phyloP scores from a whole-genome alignment of 2,888 invertebrate species.

The Escarpia spicata region DNA sequence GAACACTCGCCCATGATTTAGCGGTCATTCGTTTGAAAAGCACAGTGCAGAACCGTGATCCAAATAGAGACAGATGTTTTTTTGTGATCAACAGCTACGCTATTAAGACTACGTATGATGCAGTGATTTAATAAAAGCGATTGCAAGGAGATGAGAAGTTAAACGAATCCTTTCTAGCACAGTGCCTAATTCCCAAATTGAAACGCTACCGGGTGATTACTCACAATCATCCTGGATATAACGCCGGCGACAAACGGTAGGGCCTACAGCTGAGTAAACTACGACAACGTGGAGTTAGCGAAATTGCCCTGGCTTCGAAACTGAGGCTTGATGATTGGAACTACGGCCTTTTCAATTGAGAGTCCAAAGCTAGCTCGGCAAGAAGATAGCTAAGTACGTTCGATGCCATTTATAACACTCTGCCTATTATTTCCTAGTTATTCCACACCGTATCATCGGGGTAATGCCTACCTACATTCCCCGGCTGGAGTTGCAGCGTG shows the following conservation, averaged over 20 bases:
- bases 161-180: not conserved
- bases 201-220: not conserved
- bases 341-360: not conserved
- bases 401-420: not conserved
- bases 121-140: not conserved
- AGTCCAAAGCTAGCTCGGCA: not conserved
- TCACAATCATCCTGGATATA: not conserved
- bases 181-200: not conserved
- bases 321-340: not conserved
- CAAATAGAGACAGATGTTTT: not conserved
- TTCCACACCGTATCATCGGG: not conserved
- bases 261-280: not conserved
- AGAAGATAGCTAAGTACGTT: not conserved
- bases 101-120: not conserved
- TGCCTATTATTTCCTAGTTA: not conserved
- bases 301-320: conserved; percentile 3
- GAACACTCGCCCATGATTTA: not conserved
- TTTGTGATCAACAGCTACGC: not conserved
- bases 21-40: not conserved
- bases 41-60: not conserved
- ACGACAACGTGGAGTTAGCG: not conserved
- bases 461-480: not conserved
- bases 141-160: not conserved
- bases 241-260: not conserved
- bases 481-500: not conserved